Conservation (phyloP, 2,888 invertebrate species). For the Tillus elongatus region DNA sequence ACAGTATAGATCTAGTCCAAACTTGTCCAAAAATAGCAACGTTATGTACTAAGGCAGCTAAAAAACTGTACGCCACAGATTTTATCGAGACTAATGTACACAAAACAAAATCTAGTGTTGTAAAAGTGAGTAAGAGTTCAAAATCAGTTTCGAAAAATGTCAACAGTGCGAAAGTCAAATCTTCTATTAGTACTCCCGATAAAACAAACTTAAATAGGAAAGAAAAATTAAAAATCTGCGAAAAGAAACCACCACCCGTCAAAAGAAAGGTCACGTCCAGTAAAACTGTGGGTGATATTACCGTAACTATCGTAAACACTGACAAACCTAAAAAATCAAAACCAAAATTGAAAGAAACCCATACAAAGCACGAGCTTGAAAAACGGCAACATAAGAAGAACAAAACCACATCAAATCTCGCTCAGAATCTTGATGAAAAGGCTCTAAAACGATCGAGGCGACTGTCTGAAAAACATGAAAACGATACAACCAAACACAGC, state of each 20-base stretch:
- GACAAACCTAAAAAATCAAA: neutral
- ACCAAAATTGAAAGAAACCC: neutral
- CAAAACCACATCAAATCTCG: too few species aligned
- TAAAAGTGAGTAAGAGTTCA: too few species aligned
- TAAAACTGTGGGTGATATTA: too few species aligned
- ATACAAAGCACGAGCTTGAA: neutral
- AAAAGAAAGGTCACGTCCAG: neutral
- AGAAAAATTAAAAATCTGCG: neutral
- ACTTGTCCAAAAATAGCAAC: too few species aligned
- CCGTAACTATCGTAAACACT: neutral
- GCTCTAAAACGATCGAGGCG: constrained; percentile 2
- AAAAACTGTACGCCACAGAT: constrained; percentile 27
- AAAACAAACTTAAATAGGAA: neutral
- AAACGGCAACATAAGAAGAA: too few species aligned
- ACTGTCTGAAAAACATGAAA: neutral
- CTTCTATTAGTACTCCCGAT: neutral
- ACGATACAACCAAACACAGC: neutral
- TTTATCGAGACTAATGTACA: too few species aligned
- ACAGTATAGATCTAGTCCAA: too few species aligned
- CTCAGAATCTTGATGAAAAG: too few species aligned
- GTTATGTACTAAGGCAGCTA: constrained; percentile 29
- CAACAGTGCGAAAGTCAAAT: neutral
- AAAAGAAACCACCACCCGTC: neutral
- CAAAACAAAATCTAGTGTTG: too few species aligned
- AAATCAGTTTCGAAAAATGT: too few species aligned